A percentile compares a stretch with the other conserved stretches of the same genome.
These are phyloP conservation scores for Lepidocyrtoides sp. DNA, from an alignment of 2,888 invertebrate species.

Conservation along the genomic window DNA sequence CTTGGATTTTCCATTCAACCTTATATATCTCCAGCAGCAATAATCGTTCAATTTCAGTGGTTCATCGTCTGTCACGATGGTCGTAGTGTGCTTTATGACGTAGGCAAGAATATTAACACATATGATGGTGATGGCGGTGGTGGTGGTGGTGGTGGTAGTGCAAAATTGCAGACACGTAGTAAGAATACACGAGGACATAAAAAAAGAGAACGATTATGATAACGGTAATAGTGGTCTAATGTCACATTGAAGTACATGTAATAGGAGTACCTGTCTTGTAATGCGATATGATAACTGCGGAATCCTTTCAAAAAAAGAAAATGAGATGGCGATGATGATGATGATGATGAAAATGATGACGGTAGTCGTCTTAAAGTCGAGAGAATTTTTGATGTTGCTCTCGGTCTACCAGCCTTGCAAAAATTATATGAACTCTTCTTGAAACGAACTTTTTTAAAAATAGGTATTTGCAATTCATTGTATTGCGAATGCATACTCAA, in stretches of 20 bases:
- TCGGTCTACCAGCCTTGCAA: no score
- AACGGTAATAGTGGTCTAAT: neutral
- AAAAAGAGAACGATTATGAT: neutral
- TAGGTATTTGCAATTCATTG: no score
- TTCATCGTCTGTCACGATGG: neutral
- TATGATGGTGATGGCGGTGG: no score
- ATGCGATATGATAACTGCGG: neutral
- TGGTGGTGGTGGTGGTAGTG: no score
- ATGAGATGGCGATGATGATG: neutral
- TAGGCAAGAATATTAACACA: neutral
- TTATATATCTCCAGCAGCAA: neutral
- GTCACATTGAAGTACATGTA: neutral
- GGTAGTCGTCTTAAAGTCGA: no score
- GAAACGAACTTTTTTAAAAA: no score
- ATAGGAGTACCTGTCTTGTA: neutral
- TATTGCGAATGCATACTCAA: no score
- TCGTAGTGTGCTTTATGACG: neutral
- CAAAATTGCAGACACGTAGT: no score
- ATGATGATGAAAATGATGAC: neutral
- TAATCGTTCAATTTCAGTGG: neutral
- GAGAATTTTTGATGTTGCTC: no score
- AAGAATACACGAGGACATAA: neutral
- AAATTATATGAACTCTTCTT: no score
- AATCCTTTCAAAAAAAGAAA: constrained; percentile 13
- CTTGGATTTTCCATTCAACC: neutral